These are phyloP conservation scores for Cygnus olor DNA, from an alignment of 2,797 vertebrate genomes.

Conservation along the genomic window DNA sequence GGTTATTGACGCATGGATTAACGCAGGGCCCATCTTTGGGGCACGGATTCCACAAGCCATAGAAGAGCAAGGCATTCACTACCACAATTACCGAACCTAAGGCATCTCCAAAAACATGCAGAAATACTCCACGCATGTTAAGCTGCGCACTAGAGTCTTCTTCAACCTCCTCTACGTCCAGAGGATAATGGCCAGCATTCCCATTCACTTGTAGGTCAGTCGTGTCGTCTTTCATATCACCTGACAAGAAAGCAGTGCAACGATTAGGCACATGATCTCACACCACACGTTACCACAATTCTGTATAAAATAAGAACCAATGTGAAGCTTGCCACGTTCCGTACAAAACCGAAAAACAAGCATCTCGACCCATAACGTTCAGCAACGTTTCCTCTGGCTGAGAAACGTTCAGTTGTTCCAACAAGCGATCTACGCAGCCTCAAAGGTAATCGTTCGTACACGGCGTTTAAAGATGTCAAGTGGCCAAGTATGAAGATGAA, in stretches of 20 bases:
- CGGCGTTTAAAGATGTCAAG: neutral
- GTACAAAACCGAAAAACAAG: neutral
- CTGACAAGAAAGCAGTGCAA: conserved; percentile 53
- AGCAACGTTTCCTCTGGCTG: neutral
- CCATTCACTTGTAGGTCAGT: conserved; percentile 89
- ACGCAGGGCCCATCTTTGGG: conserved; percentile 76
- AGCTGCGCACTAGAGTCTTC: conserved; percentile 85
- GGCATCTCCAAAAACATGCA: conserved; percentile 96
- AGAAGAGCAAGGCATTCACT: conserved; percentile 91
- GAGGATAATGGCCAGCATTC: conserved; percentile 80
- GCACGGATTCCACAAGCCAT: conserved; percentile 90
- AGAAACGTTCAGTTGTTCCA: neutral
- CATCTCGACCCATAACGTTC: neutral
- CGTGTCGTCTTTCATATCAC: conserved; percentile 80
- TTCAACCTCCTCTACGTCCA: conserved; percentile 76
- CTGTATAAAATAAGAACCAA: neutral
- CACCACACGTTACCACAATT: neutral
- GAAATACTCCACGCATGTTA: conserved; percentile 99
- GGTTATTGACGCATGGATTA: conserved; percentile 85
- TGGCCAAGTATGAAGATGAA: neutral
- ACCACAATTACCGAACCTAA: conserved; percentile 98
- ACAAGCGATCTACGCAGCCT: neutral
- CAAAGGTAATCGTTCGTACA: neutral
- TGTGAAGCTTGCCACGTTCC: neutral
- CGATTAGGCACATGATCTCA: neutral